A percentile compares a stretch with the other conserved stretches of the same genome.
These are phyloP conservation scores for Capitulum mitella DNA, from an alignment of 2,888 invertebrate genomes.

Conservation along the genomic window DNA sequence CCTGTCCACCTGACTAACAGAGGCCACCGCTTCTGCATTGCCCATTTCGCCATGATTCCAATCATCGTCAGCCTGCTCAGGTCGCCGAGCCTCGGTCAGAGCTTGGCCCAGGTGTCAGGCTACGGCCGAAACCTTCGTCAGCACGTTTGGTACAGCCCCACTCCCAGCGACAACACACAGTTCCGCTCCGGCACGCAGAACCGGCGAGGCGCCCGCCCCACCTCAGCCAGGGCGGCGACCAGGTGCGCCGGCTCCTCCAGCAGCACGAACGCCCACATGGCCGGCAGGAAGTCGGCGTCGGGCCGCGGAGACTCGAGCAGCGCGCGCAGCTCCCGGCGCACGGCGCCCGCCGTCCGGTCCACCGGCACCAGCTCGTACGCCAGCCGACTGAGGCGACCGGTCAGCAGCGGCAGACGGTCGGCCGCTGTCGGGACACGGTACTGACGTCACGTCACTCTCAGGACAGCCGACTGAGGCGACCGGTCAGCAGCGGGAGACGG, in stretches of 20 bases:
- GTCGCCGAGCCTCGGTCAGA: too few species aligned
- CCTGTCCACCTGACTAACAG: too few species aligned
- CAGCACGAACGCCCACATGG: conserved; percentile 4
- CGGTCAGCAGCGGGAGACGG: too few species aligned
- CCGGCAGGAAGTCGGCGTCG: conserved; percentile 1
- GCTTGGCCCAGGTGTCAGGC: too few species aligned
- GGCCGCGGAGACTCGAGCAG: neutral
- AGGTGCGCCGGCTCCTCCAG: neutral
- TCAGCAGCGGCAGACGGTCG: neutral
- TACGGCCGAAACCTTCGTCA: too few species aligned
- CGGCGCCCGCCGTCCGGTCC: neutral
- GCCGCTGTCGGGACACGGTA: neutral
- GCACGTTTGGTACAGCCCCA: too few species aligned
- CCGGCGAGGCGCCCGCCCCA: neutral
- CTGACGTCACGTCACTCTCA: neutral
- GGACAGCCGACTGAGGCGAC: neutral
- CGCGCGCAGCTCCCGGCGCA: neutral
- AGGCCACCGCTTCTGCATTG: too few species aligned
- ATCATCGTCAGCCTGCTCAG: too few species aligned
- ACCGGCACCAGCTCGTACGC: neutral
- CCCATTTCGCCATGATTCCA: too few species aligned
- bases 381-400: neutral
- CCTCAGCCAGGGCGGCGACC: neutral
- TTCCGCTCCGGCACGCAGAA: too few species aligned
- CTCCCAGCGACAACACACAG: too few species aligned